Base-by-base conservation (phyloP, 2,888 invertebrate species). In the Eristalis tenax region DNA sequence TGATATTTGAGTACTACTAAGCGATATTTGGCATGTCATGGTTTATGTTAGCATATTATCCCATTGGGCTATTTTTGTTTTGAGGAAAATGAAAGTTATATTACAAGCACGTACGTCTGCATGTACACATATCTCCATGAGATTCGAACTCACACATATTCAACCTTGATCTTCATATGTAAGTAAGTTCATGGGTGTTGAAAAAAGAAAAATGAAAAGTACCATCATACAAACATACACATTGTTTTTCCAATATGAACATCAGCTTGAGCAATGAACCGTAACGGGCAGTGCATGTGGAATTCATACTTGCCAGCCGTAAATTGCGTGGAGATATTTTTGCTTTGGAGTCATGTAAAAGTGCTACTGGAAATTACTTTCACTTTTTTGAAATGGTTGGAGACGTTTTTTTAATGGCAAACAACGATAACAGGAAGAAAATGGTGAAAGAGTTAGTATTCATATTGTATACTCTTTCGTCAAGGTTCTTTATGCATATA, bases 121-220 rank as follows among this genome's bases (percentile, higher is more conserved):
- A 50, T 50, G 2, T 50, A 50, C 50, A 50, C 18, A 8, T 8
- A 50, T 8, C 8, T 70, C 56, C 56, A 66, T 61, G 18, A 63
- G 56, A 75, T 78, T 71, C 61, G 63, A 70, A 71, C 83, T 78
- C 65, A 83, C 78, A 86, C 78, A 83, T 65, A 73, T 59, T 70
- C 86, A 86, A 86, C 86, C 86, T 86, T 86, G 86, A 86, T 86
- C 83, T 83, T 75, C 74, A 79, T 50, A 50, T 8, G 50, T 50
- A 83, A 83, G 86, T 86, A 83, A 83, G 86, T 86, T 86, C 86
- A 86, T 79, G 86, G 83, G 86, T 83, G 83, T 78, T 66, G 38
- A 63, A 85, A 66, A 61, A 63, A 77, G 23, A 78, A 59, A 83
- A 50, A 65, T 26, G 65, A 32, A 10, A 26, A 59, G 11, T 59